Conservation (phyloP, 1,140 invertebrate species). For the Ruditapes philippinarum region DNA sequence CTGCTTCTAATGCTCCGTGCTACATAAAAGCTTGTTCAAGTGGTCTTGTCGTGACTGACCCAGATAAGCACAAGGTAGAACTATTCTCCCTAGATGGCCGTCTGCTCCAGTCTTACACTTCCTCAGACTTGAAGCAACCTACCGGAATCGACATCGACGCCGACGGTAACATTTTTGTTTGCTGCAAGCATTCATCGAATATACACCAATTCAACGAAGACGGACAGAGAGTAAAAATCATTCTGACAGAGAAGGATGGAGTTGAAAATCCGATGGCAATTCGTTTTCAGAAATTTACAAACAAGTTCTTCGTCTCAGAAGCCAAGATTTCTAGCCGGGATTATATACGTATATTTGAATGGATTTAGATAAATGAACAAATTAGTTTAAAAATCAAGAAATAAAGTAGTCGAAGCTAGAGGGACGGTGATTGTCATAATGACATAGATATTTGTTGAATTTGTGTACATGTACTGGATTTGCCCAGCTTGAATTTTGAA, state of each 20-base stretch:
- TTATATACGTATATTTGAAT: conserved; percentile 50
- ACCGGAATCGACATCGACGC: conserved; percentile 23
- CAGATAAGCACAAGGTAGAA: conserved; percentile 13
- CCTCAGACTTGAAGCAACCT: conserved; percentile 22
- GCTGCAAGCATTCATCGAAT: conserved; percentile 27
- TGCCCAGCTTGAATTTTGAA: no score
- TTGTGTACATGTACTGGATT: no score
- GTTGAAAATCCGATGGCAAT: conserved; percentile 39
- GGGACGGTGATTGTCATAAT: no score
- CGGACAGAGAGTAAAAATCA: conserved; percentile 11
- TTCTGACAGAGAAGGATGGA: conserved; percentile 16
- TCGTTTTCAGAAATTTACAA: conserved; percentile 47
- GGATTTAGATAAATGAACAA: not conserved
- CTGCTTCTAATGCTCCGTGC: not conserved
- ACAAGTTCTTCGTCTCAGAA: conserved; percentile 59
- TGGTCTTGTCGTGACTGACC: conserved; percentile 42
- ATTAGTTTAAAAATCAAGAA: no score
- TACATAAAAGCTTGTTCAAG: conserved; percentile 10
- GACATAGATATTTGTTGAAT: no score
- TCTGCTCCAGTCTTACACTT: conserved; percentile 27
- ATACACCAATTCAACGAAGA: conserved; percentile 35
- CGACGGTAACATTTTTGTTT: conserved; percentile 28
- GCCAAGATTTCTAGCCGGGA: conserved; percentile 24
- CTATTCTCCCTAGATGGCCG: conserved; percentile 34
- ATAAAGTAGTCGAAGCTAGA: no score